phyloP scores from a whole-genome alignment of 2,797 vertebrate species.

The Acridotheres tristis region DNA sequence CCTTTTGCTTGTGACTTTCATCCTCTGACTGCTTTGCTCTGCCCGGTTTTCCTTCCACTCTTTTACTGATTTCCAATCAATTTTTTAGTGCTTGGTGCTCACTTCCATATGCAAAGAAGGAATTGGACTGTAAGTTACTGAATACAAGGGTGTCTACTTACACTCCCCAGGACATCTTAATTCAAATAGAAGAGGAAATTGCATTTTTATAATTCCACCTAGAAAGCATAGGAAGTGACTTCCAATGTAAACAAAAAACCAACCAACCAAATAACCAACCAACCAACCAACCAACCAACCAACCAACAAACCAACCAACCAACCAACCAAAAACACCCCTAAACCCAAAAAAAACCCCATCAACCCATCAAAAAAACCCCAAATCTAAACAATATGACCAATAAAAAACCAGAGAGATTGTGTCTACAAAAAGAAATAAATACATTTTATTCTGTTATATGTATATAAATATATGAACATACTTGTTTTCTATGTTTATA shows the following conservation, averaged over 20 bases:
- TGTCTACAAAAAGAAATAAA: neutral
- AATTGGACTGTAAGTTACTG: neutral
- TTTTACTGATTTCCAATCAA: neutral
- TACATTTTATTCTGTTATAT: neutral
- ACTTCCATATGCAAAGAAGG: neutral
- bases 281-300: no score
- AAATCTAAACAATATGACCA: neutral
- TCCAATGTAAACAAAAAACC: neutral
- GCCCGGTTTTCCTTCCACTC: neutral
- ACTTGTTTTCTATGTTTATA: neutral
- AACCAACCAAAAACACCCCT: neutral
- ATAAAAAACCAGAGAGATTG: neutral
- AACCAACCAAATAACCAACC: neutral
- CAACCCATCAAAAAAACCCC: rapidly evolving
- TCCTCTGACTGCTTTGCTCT: neutral
- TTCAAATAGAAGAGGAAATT: neutral
- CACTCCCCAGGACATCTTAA: neutral
- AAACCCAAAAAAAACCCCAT: neutral
- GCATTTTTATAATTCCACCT: neutral
- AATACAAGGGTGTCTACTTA: neutral
- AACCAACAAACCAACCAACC: neutral
- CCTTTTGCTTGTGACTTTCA: neutral
- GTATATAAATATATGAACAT: neutral
- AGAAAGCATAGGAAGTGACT: neutral
- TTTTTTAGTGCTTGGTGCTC: neutral